Conservation (phyloP, 2,888 invertebrate species). For the Drosophila mettleri region DNA sequence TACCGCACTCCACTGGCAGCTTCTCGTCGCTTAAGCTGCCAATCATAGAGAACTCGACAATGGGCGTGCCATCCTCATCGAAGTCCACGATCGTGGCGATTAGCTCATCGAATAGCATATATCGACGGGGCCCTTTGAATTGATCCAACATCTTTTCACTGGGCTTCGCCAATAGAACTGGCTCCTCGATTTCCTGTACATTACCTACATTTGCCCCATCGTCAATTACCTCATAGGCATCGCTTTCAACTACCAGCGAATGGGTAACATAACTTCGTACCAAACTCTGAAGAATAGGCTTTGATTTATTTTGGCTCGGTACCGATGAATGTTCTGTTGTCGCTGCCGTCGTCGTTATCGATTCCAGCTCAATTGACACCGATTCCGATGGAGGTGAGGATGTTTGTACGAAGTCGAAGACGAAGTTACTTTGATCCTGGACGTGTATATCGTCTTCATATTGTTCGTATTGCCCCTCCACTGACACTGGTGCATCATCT, state of each 20-base stretch:
- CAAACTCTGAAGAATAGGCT: constrained; percentile 13
- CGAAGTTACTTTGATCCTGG: neutral
- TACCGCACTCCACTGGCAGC: constrained; percentile 81
- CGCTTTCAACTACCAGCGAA: neutral
- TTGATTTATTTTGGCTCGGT: constrained; percentile 13
- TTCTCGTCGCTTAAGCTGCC: constrained; percentile 65
- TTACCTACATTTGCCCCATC: neutral
- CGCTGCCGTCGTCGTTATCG: neutral
- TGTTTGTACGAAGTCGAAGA: constrained; percentile 25
- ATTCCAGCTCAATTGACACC: neutral
- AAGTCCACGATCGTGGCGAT: constrained; percentile 82
- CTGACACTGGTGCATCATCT: constrained; percentile 3
- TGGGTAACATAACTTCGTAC: constrained; percentile 4
- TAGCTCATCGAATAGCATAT: constrained; percentile 80
- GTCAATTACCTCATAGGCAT: constrained; percentile 23
- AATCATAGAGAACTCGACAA: constrained; percentile 80
- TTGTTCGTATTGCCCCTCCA: constrained; percentile 14
- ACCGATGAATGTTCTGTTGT: neutral
- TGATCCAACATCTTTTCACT: constrained; percentile 62
- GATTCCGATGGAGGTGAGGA: constrained; percentile 7
- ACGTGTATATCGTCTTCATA: constrained; percentile 15
- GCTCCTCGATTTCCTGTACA: constrained; percentile 31
- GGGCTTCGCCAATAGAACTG: constrained; percentile 32
- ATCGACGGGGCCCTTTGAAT: constrained; percentile 72
- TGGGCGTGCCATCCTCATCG: constrained; percentile 75